Evolutionary conservation across 1,140 invertebrate species (phyloP), one percentile per base, ranked within the genome.

Genomic region (Lethocerus indicus): DNA sequence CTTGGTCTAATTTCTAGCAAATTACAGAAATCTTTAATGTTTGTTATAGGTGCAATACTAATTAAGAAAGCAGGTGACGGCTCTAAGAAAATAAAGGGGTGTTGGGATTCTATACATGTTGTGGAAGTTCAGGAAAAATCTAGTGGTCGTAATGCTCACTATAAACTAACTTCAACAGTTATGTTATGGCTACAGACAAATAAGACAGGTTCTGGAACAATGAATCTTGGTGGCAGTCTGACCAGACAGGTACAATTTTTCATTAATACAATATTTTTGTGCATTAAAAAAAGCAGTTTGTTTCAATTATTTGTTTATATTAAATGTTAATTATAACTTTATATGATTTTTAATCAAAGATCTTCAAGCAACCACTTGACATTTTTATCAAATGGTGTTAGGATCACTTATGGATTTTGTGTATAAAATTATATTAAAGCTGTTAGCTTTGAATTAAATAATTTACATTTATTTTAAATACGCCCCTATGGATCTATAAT

Each of bases 101-200:
- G 93, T 65, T 99, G 96, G 96, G 95, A 99, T 67, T 98, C 94
- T 2, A 97, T 99, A 64, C 95, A 99, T 65, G 95, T 99, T 0
- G 87, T 99, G 14, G 95, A 99, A 73, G 92, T 98, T 1, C 85
- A 93, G 59, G 92, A 95, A 64, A 97, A 96, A 66, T 82, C 87
- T 21, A 86, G 80, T 52, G 92, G 92, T 0, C 74, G 91, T 39
- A 88, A 79, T 60, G 94, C 94, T 5, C 93, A 98, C 64, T 99
- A 99, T 62, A 99, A 99, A 73, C 73, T 99, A 53, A 99, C 95
- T 24, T 97, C 92, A 0, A 99, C 96, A 14, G 90, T 90, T 0
- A 99, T 99, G 94, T 65, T 99, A 27, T 99, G 96, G 96, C 73
- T 99, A 41, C 92, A 98, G 67, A 99, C 95, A 1, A 94, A 93